Evolutionary conservation across 2,113 vertebrate genomes (phyloP), one percentile per base, ranked within the genome.

Genomic region (Megaptera novaeangliae): DNA sequence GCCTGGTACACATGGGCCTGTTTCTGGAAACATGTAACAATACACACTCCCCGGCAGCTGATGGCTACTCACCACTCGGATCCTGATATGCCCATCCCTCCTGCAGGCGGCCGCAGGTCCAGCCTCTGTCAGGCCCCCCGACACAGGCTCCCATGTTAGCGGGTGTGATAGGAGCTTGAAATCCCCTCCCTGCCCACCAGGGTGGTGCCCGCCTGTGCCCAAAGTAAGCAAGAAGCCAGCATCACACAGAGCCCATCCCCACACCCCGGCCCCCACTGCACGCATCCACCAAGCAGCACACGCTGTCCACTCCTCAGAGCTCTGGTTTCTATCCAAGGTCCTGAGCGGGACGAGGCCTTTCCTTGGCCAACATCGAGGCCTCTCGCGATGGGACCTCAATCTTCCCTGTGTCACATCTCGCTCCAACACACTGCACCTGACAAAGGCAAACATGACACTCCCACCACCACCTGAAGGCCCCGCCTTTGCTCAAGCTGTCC

Each of bases 401-500:
- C 12, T 41, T 25, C 57, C 4, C 0, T 0, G 1, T 27, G 31
- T 46, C 46, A 2, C 0, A 3, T 25, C 49, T 2, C 6, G 9
- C 11, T 31, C 69, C 29, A 7, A 17, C 15, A 25, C 63, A 11
- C n/a, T 20, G 4, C 29, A 1, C 15, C 59, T 55, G 23, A 36
- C 46, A 8, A 41, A 27, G 18, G 36, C 57, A 39, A 27, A 14
- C 31, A 12, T 6, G 3, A 29, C 59, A 0, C 52, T 12, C 39
- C 41, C 61, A 44, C 44, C 13, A 5, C 21, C 6, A 63, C 61
- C 7, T 12, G 57, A 44, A 6, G 36, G 3, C 31, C 59, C 34
- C 0, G 8, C 71, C 27, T 25, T 34, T 1, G 14, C 12, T 27
- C 41, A 27, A 23, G 36, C 52, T 8, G 25, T 4, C 11, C 31